These are phyloP conservation scores for Rallus crepitans DNA, from an alignment of 2,797 vertebrate species.

Conservation along the genomic window DNA sequence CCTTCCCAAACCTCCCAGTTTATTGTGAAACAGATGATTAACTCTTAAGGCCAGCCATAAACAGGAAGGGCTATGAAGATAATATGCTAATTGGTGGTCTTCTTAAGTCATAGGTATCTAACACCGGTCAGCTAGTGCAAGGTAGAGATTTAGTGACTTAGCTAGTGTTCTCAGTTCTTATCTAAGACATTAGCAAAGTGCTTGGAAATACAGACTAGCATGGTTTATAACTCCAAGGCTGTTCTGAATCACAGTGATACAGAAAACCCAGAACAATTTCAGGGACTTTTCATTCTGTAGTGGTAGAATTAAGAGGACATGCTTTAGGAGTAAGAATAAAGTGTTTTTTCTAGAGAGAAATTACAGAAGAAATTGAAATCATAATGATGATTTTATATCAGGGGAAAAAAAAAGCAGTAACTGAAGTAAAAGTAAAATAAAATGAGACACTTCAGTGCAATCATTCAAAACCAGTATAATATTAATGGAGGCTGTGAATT, in stretches of 20 bases:
- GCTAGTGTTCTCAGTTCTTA: neutral
- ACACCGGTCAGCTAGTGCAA: neutral
- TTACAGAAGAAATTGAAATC: constrained; percentile 1
- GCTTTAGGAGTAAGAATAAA: neutral
- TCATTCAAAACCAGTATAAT: neutral
- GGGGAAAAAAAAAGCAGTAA: neutral
- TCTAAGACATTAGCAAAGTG: neutral
- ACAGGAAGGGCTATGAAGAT: neutral
- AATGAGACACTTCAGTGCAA: neutral
- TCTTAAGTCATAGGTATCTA: neutral
- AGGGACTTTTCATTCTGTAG: neutral
- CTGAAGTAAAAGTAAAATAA: constrained; percentile 16
- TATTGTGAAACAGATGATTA: neutral
- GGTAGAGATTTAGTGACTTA: neutral
- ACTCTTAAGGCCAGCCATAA: neutral
- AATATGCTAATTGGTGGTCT: neutral
- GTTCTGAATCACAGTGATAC: neutral
- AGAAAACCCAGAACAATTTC: neutral
- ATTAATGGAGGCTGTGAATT: neutral
- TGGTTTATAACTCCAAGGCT: neutral
- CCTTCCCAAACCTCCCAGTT: neutral
- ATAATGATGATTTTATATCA: neutral
- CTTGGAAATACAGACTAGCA: neutral
- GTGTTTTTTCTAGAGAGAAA: neutral
- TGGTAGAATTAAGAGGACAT: neutral